Evolutionary conservation across 2,113 vertebrate species (phyloP), one percentile per base, ranked within the genome.

Genomic region (Hemichromis elongatus): DNA sequence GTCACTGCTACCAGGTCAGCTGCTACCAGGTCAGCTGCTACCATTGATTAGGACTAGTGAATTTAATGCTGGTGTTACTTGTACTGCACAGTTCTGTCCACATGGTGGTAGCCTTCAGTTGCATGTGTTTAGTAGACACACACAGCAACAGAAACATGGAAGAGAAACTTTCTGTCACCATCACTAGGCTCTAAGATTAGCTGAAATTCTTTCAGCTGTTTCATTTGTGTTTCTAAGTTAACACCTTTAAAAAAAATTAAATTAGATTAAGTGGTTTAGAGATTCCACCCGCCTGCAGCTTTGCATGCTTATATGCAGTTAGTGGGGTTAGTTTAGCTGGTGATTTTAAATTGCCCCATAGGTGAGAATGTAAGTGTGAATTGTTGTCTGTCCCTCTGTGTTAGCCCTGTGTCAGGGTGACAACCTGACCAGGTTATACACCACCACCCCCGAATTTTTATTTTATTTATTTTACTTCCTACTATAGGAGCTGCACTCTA

Each of bases 21-120:
- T 3, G 59, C 33, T 37, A 63, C 21, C 33, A 63, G 33, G 59
- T 66, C 33, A 66, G 33, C 59, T 3, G 59, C 21, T 66, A 66
- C 19, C 59, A 66, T 1, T 66, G 33, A 66, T 66, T 66, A 66
- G 59, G 59, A 16, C 33, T 63, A 75, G 42, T 50, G 42, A 14
- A 75, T 50, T 50, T 7, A 1, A 30, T 50, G 42, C 50, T 50
- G 3, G 3, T 6, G 42, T 3, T 21, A 11, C 24, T 16, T 85
- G 83, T 81, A 83, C 35, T 86, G 54, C 28, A 40, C 37, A 21
- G 3, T 14, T 57, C 1, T 84, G 50, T 19, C 88, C 94, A 92
- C 86, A 55, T 28, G 92, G 81, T 59, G 88, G 91, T 3, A 81
- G 88, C 89, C 73, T 85, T 82, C 7, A 77, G 18, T 81, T 85